Percentiles rank a stretch among this genome's conserved stretches.
These are phyloP conservation scores for Colletes collaris DNA, from an alignment of 2,888 invertebrate species.

Conservation along the genomic window DNA sequence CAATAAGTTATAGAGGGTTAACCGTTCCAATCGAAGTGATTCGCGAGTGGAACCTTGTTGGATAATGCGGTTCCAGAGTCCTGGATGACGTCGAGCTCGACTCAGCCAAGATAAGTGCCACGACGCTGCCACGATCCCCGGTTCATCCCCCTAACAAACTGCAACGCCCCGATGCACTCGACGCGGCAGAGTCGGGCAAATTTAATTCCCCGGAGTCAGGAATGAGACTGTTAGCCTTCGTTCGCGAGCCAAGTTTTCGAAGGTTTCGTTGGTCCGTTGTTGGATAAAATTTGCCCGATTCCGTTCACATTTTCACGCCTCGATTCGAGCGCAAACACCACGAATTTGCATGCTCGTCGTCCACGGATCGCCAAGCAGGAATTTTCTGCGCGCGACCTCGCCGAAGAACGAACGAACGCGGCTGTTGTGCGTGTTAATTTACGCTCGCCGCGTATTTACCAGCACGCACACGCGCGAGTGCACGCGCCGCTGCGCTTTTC, in stretches of 20 bases:
- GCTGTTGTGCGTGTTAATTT: conserved; percentile 41
- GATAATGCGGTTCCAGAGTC: conserved; percentile 8
- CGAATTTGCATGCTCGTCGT: conserved; percentile 31
- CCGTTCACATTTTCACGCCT: conserved; percentile 25
- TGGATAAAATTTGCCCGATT: background rate
- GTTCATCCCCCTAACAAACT: background rate
- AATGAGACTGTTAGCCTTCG: too few species aligned
- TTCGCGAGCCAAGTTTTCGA: too few species aligned
- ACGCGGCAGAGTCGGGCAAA: too few species aligned
- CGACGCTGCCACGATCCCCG: conserved; percentile 5
- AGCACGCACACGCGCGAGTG: conserved; percentile 1
- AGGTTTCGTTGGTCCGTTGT: too few species aligned
- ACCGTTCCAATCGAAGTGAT: conserved; percentile 32
- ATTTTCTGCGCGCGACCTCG: conserved; percentile 1
- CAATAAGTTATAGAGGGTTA: too few species aligned
- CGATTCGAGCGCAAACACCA: conserved; percentile 6
- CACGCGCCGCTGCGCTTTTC: conserved; percentile 55
- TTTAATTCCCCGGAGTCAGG: too few species aligned
- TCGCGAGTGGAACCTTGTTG: conserved; percentile 1
- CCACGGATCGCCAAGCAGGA: background rate
- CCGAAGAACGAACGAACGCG: too few species aligned
- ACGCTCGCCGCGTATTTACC: conserved; percentile 17
- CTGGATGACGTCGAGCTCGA: background rate
- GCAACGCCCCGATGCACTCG: background rate
- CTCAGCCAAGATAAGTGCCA: conserved; percentile 51